Base-by-base conservation (phyloP, 2,888 invertebrate species). In the Labia minor region DNA sequence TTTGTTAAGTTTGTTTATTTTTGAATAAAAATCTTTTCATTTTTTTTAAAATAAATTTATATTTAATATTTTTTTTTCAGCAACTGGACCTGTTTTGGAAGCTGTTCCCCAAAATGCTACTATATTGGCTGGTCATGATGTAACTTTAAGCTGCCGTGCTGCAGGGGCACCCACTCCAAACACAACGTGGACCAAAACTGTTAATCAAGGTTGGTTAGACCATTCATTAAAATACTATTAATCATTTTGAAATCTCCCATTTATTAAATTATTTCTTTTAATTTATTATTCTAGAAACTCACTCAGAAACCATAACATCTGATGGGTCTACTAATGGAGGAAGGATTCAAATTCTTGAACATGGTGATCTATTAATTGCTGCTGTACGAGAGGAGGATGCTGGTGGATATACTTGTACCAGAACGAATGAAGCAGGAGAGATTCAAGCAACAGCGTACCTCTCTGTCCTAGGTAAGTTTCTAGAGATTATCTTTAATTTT, bases 81-180 rank as follows among this genome's bases (percentile, higher is more conserved):
- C 94, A 71, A 89, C 94, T 71, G 86, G 88, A 72, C 95, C 96
- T 21, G 84, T 92, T 72, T 89, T 95, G 86, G 89, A 90, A 77
- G 82, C 81, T 68, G 85, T 87, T 69, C 95, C 95, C 14, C 83
- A 86, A 76, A 95, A 96, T 81, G 80, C 88, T 70, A 95, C 95
- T 11, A 90, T 94, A 70, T 81, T 95, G 72, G 95, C 95, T 77
- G 95, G 95, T 66, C 92, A 92, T 79, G 95, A 95, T 79, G 93
- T 92, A 66, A 89, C 90, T 66, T 83, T 96, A 73, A 82, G 84
- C 68, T 97, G 97, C 78, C 84, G 90, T 72, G 95, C 93, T 21
- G 85, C 88, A 66, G 96, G 96, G 65, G 93, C 95, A 18, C 96
- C 96, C 19, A 84, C 86, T 72, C 96, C 97, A 10, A 92, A 90